Conservation (phyloP, 2,797 vertebrate species). For the Tinamus major region DNA sequence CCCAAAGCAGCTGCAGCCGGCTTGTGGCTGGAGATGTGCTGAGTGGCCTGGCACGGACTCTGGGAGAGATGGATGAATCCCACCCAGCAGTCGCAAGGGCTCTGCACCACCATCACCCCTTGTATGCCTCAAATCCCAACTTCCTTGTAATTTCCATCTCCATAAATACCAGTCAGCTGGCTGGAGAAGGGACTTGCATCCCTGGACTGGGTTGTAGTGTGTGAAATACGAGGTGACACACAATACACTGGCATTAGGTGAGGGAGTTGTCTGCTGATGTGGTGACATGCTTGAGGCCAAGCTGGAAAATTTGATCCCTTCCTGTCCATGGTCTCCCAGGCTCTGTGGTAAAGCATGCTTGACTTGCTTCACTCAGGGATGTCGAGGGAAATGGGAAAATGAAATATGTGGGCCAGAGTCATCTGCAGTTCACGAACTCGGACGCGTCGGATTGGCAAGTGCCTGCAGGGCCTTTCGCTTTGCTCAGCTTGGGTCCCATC, state of each 20-base stretch:
- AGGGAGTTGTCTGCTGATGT: conserved; percentile 69
- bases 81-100: conserved; percentile 58
- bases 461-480: neutral
- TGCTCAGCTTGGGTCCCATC: conserved; percentile 5
- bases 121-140: conserved; percentile 16
- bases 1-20: conserved; percentile 68
- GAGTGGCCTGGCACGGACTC: conserved; percentile 69
- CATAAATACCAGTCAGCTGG: neutral
- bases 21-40: conserved; percentile 71
- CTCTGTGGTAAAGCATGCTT: neutral
- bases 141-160: conserved; percentile 51
- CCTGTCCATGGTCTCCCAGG: neutral
- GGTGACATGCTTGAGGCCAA: conserved; percentile 65
- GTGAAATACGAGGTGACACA: conserved; percentile 73
- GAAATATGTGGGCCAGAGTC: neutral
- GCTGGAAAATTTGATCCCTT: conserved; percentile 67
- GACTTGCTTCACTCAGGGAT: neutral
- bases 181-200: conserved; percentile 10
- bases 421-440: conserved; percentile 36
- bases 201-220: neutral
- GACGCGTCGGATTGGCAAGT: neutral
- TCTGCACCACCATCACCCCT: conserved; percentile 43
- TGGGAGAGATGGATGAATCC: conserved; percentile 64
- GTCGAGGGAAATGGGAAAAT: conserved; percentile 38
- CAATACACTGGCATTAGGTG: conserved; percentile 61